Evolutionary conservation across 2,113 vertebrate species (phyloP), one percentile per base, ranked within the genome.

Genomic region (Limnothrissa miodon): DNA sequence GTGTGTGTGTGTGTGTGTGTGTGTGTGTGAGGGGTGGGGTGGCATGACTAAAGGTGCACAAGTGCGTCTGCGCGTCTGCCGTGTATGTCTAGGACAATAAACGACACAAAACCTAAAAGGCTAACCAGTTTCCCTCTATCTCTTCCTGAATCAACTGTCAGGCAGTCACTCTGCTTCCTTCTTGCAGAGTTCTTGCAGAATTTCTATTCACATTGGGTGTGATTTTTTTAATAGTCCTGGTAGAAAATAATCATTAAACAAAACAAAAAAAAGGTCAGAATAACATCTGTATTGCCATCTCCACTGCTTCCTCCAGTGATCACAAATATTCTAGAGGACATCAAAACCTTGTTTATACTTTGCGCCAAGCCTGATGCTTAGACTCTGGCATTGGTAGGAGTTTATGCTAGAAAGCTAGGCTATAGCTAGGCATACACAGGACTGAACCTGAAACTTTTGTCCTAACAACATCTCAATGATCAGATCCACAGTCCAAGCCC

Each of bases 131-230:
- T 13, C 1, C 11, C 10, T 33, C 29, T 36, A 74, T 74, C 66
- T 70, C 62, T 74, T 74, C 66, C 66, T 74, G 66, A 74, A 74
- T 74, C 66, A 66, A 29, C 36, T 74, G 36, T 74, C 66, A 74
- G 2, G 66, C 15, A 33, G 33, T 36, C 29, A 74, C 29, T 74
- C 29, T 17, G 33, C 36, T 39, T 33, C 66, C 66, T 74, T 62
- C 11, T 17, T 25, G 33, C 17, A n/a, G n/a, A n/a, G n/a, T 36
- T 33, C 29, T 15, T 10, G 11, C 51, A 56, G 6, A 56, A 10
- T 56, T 56, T 56, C 19, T 23, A 56, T 56, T 56, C 51, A 56
- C 19, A 56, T 56, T 56, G 21, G 21, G 51, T 56, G 51, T 56
- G 21, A 56, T 23, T 56, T 56, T 23, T 56, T 56, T 74, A 36